Evolutionary conservation across 2,888 invertebrate species (phyloP).

Genomic region (Subacronicta megacephala): DNA sequence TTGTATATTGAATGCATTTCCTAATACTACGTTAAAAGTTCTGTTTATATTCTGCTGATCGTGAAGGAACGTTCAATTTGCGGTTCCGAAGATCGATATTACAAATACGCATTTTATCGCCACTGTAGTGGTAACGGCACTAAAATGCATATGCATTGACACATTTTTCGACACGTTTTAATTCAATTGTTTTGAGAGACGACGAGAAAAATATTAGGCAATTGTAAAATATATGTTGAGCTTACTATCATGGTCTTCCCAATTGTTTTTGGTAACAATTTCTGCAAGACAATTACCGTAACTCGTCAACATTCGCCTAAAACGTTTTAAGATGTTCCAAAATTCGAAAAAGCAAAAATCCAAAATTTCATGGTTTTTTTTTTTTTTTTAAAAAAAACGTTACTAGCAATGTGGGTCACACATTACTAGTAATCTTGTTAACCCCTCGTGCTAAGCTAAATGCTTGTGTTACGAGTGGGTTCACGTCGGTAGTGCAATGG

Average conservation of each 20-base stretch:
- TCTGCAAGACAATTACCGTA: conserved; percentile 4
- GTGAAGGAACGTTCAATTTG: too few species aligned
- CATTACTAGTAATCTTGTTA: too few species aligned
- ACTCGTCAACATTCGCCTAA: conserved; percentile 3
- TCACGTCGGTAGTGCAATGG: too few species aligned
- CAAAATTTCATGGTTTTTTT: conserved; percentile 7
- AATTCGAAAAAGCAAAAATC: not conserved
- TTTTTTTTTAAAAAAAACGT: too few species aligned
- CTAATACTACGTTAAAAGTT: too few species aligned
- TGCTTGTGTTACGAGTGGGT: too few species aligned
- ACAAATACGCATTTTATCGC: not conserved
- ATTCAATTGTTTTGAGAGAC: conserved; percentile 24
- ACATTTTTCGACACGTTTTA: conserved; percentile 9
- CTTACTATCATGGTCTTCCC: conserved; percentile 24
- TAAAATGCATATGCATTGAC: not conserved
- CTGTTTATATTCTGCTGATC: too few species aligned
- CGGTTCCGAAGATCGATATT: too few species aligned
- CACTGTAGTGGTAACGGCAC: not conserved
- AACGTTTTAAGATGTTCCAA: conserved; percentile 6
- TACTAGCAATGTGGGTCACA: too few species aligned
- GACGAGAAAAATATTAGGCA: conserved; percentile 31
- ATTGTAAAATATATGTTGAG: conserved; percentile 32
- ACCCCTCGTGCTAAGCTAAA: too few species aligned
- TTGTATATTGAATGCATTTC: too few species aligned
- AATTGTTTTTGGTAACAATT: conserved; percentile 19